Percentiles rank a stretch among this genome's conserved stretches.
Evolutionary conservation across 2,888 invertebrate species (phyloP).

Genomic region (Encarsia formosa): DNA sequence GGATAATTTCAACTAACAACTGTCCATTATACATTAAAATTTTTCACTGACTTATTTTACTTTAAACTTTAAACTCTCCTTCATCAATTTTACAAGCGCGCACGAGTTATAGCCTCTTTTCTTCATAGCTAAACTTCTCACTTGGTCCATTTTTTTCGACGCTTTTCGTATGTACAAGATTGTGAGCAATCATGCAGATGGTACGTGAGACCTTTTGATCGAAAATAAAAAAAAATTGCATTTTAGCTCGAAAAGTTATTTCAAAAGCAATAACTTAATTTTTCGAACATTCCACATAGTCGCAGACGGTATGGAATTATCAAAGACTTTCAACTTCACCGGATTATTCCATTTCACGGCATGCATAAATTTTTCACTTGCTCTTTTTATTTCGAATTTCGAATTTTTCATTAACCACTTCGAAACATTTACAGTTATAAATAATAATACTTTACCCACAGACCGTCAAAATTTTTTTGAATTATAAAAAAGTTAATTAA

Average conservation of each 20-base stretch:
- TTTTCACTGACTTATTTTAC: too few species aligned
- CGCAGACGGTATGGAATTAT: slow-evolving; percentile 49
- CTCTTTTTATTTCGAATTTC: too few species aligned
- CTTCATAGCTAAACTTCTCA: slow-evolving; percentile 15
- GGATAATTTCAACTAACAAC: too few species aligned
- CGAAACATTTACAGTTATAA: too few species aligned
- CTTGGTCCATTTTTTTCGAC: slow-evolving; percentile 26
- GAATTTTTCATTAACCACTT: too few species aligned
- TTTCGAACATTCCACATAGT: slow-evolving; percentile 41
- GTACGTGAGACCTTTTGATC: slow-evolving; percentile 8
- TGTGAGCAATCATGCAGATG: slow-evolving; percentile 5
- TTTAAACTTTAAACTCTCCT: too few species aligned
- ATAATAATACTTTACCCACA: too few species aligned
- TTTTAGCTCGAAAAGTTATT: slow-evolving; percentile 17
- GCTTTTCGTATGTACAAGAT: slow-evolving; percentile 25
- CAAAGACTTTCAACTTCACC: slow-evolving; percentile 39
- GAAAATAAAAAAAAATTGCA: slow-evolving; percentile 1
- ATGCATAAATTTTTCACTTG: too few species aligned
- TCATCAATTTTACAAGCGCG: slow-evolving; percentile 4
- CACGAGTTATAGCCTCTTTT: slow-evolving; percentile 6
- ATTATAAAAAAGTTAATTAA: too few species aligned
- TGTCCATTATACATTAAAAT: too few species aligned
- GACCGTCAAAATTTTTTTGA: too few species aligned
- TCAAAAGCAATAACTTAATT: slow-evolving; percentile 22
- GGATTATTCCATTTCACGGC: too few species aligned